A percentile compares a stretch with the other conserved stretches of the same genome.
phyloP scores from a whole-genome alignment of 2,113 vertebrate species.

The Limnothrissa miodon region DNA sequence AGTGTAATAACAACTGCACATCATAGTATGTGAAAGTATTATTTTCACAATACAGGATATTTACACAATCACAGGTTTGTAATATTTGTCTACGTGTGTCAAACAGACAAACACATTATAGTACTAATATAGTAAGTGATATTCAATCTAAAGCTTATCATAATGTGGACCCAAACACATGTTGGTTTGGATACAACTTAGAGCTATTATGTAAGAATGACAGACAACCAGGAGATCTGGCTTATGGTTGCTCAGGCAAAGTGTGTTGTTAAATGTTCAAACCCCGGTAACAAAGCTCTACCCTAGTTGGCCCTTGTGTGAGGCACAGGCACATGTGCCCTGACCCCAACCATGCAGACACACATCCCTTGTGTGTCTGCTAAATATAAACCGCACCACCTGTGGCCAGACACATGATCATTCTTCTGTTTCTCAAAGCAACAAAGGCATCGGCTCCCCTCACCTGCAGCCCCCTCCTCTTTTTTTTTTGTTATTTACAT shows the following conservation, averaged over 20 bases:
- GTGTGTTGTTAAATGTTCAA: conserved; percentile 1
- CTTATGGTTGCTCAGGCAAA: background rate
- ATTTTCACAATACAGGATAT: too few species aligned
- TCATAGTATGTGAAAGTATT: too few species aligned
- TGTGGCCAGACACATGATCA: background rate
- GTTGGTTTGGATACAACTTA: background rate
- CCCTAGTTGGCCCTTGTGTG: background rate
- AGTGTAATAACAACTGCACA: too few species aligned
- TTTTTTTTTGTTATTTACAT: background rate
- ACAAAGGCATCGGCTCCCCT: background rate
- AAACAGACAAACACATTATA: too few species aligned
- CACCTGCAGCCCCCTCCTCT: background rate
- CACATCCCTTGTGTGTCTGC: background rate
- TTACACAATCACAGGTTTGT: too few species aligned
- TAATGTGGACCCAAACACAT: too few species aligned
- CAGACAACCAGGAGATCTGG: background rate
- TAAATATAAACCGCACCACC: conserved; percentile 9
- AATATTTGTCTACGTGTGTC: too few species aligned
- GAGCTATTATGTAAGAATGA: background rate
- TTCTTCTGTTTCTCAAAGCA: background rate
- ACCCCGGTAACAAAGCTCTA: background rate
- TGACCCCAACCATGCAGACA: background rate
- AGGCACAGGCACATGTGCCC: background rate
- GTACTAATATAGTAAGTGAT: too few species aligned
- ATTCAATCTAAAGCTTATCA: too few species aligned